Evolutionary conservation across 1,140 invertebrate genomes (phyloP), one percentile per base, ranked within the genome.

Genomic region (Drosophila hydei): DNA sequence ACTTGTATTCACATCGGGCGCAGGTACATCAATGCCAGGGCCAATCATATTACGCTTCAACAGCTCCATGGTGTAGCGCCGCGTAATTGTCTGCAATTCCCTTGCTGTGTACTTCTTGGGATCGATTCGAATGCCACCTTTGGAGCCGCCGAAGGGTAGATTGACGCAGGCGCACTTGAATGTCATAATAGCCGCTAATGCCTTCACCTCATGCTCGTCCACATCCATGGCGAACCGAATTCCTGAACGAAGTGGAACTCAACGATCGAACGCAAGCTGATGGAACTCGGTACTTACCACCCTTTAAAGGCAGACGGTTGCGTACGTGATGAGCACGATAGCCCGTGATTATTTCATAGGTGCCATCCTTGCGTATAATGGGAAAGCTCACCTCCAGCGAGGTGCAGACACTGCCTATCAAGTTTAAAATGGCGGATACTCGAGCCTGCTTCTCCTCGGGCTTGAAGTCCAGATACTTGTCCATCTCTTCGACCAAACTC

Each of bases 21-120:
- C 97, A 1, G 96, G 96, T 0, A 97, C 96, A 93, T 97, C 96
- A 76, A 97, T 94, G 25, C 95, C 96, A 2, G 96, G 96, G 8
- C 93, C 96, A 75, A 98, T 96, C 91, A 98, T 97, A 50, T 96
- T 96, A 70, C 97, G 97, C 92, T 98, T 98, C 0, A 96, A 94
- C 33, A 98, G 92, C 85, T 98, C 96, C 52, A 98, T 93, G 1
- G 96, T 95, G 79, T 97, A 96, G 52, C 97, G 93, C 21, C 97
- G 91, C 0, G 97, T 98, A 55, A 98, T 97, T 74, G 96, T 96
- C 92, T 98, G 96, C 59, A 98, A 92, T 91, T 98, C 97, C 52
- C 93, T 92, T 3, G 94, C 94, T 0, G 94, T 94, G 87, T 96
- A 98, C 7, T 95, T 94, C 33, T 93, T 94, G 0, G 97, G 96